Percentiles rank a stretch among this genome's conserved stretches.
phyloP scores from a whole-genome alignment of 1,140 invertebrate genomes.

The Drosophila nannoptera region DNA sequence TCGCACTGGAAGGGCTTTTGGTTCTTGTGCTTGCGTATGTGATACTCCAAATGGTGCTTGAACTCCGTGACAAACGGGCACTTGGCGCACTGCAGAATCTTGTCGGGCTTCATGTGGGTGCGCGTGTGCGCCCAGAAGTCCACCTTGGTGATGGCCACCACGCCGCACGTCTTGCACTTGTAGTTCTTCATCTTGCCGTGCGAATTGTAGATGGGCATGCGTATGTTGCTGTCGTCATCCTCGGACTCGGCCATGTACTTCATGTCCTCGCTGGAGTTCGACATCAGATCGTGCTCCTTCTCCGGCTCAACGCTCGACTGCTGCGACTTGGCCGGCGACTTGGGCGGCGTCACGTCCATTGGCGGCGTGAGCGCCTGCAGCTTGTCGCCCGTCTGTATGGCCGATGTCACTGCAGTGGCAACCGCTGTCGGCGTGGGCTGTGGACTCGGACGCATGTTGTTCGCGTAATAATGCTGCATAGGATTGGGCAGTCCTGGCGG shows the following conservation, averaged over 20 bases:
- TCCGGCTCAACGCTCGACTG: constrained; percentile 70
- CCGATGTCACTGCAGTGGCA: constrained; percentile 4
- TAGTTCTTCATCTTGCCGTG: constrained; percentile 92
- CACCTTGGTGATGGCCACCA: constrained; percentile 90
- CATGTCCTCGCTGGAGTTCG: constrained; percentile 80
- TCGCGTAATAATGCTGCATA: constrained; percentile 77
- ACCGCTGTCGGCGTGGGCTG: constrained; percentile 61
- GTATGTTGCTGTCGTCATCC: constrained; percentile 83
- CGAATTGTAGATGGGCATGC: constrained; percentile 87
- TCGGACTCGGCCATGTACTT: constrained; percentile 80
- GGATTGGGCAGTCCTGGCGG: constrained; percentile 80
- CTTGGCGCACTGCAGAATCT: constrained; percentile 92
- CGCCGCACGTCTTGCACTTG: constrained; percentile 95
- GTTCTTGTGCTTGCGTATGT: constrained; percentile 95
- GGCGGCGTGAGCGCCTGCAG: constrained; percentile 72
- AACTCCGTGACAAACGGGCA: constrained; percentile 99
- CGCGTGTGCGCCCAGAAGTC: constrained; percentile 96
- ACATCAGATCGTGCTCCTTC: constrained; percentile 79
- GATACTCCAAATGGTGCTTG: constrained; percentile 99
- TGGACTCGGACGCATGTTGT: constrained; percentile 76
- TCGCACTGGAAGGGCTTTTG: constrained; percentile 98
- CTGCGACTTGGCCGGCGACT: constrained; percentile 82
- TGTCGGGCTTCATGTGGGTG: constrained; percentile 95
- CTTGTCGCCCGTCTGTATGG: constrained; percentile 42
- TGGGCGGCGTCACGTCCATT: constrained; percentile 80